A percentile compares a stretch with the other conserved stretches of the same genome.
Conservation (phyloP, 1,140 invertebrate genomes). For the Leptinotarsa defecta region DNA sequence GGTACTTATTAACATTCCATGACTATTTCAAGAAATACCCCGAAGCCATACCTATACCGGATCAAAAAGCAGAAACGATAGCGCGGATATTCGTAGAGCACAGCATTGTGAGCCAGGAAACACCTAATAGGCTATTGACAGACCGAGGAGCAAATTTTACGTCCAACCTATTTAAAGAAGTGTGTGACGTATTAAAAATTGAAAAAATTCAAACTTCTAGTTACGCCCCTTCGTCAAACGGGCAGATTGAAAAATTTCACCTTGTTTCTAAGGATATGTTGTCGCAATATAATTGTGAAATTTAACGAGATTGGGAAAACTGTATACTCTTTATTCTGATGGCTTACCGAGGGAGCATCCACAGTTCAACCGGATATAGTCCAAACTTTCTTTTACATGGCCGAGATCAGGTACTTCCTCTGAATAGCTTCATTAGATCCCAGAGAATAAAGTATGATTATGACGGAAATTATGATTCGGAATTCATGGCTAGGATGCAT, state of each 20-base stretch:
- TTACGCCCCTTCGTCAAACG: conserved; percentile 54
- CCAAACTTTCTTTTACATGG: conserved; percentile 17
- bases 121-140: too few species aligned
- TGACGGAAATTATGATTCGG: too few species aligned
- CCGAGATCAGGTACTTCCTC: conserved; percentile 4
- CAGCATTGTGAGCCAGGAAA: too few species aligned
- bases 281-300: conserved; percentile 14
- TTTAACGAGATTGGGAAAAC: conserved; percentile 7
- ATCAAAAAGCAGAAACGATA: too few species aligned
- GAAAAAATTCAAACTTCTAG: conserved; percentile 32
- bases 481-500: too few species aligned
- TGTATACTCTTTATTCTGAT: conserved; percentile 15
- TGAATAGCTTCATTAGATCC: not conserved
- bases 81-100: too few species aligned
- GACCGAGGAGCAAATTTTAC: too few species aligned
- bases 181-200: not conserved
- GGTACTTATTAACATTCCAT: too few species aligned
- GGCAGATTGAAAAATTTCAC: conserved; percentile 56
- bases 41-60: too few species aligned
- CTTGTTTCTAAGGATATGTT: conserved; percentile 61
- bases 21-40: too few species aligned
- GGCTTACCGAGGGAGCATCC: not conserved
- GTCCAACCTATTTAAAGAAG: too few species aligned
- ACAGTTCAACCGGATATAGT: not conserved
- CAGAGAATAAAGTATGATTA: too few species aligned